phyloP scores from a whole-genome alignment of 2,888 invertebrate genomes.

The Microctonus brassicae region DNA sequence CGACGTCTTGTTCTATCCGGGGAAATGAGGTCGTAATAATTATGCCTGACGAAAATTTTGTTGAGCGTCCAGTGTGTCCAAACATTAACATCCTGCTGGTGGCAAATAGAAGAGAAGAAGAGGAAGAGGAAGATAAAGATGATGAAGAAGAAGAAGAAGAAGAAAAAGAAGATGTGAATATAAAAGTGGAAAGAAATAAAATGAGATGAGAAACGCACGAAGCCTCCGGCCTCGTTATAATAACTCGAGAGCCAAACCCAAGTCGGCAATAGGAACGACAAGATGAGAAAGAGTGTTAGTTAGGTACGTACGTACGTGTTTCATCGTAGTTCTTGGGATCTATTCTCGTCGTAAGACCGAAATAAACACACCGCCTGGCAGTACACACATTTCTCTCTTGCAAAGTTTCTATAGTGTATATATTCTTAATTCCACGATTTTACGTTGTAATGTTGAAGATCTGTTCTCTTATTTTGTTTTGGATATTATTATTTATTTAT shows the following conservation, averaged over 20 bases:
- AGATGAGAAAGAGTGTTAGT: constrained; percentile 32
- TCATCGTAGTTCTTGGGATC: constrained; percentile 42
- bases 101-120: constrained; percentile 24
- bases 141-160: not conserved
- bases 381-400: constrained; percentile 41
- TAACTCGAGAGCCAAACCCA: constrained; percentile 37
- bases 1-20: constrained; percentile 20
- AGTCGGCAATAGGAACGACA: constrained; percentile 33
- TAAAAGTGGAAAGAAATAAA: not conserved
- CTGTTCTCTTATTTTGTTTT: too few relatives aligned
- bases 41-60: constrained; percentile 16
- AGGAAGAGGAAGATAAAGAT: not conserved
- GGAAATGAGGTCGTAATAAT: constrained; percentile 35
- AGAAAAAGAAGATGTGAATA: not conserved
- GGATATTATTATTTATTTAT: too few relatives aligned
- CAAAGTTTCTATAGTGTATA: constrained; percentile 20
- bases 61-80: constrained; percentile 34
- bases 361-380: constrained; percentile 44
- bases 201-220: constrained; percentile 4
- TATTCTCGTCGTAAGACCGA: constrained; percentile 45
- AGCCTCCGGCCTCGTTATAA: constrained; percentile 48
- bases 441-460: too few relatives aligned
- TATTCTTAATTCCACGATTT: constrained; percentile 37
- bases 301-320: constrained; percentile 45
- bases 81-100: constrained; percentile 47